Evolutionary conservation across 2,888 invertebrate species (phyloP).

Genomic region (Amiota mariae): DNA sequence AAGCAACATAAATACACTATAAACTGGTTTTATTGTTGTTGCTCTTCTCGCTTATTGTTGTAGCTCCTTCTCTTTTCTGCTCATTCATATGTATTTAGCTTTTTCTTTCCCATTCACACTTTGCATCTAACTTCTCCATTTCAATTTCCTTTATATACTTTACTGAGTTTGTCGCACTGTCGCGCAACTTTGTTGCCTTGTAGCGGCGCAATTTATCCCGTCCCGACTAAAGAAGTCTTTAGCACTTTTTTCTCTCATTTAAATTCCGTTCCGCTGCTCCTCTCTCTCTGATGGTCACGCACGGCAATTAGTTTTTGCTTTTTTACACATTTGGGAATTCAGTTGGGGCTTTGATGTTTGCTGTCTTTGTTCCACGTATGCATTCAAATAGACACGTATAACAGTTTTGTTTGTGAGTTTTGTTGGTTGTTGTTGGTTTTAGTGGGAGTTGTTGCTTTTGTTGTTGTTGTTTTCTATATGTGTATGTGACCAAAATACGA

Average conservation of each 20-base stretch:
- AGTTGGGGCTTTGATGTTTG: slow-evolving; percentile 46
- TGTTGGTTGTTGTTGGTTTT: slow-evolving; percentile 13
- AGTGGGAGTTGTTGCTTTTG: slow-evolving; percentile 23
- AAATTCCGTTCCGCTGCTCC: background rate
- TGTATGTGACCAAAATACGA: slow-evolving; percentile 73
- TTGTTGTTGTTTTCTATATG: slow-evolving; percentile 53
- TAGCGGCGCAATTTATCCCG: slow-evolving; percentile 48
- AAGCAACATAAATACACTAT: slow-evolving; percentile 38
- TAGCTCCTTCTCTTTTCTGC: slow-evolving; percentile 22
- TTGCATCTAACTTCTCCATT: slow-evolving; percentile 38
- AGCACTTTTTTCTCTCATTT: slow-evolving; percentile 36
- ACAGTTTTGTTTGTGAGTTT: slow-evolving; percentile 35
- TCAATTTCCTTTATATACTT: slow-evolving; percentile 32
- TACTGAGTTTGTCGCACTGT: background rate
- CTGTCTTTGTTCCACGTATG: slow-evolving; percentile 36
- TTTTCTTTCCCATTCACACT: background rate
- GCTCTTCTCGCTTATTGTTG: slow-evolving; percentile 22
- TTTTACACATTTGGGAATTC: slow-evolving; percentile 69
- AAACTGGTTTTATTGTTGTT: slow-evolving; percentile 44
- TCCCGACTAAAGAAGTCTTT: slow-evolving; percentile 23
- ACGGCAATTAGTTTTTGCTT: slow-evolving; percentile 70
- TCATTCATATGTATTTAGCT: slow-evolving; percentile 32
- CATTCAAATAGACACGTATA: slow-evolving; percentile 31
- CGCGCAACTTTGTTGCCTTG: slow-evolving; percentile 40
- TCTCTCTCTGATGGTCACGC: slow-evolving; percentile 61